Conservation (phyloP, 2,797 vertebrate genomes). For the Arnoldichthys spilopterus region DNA sequence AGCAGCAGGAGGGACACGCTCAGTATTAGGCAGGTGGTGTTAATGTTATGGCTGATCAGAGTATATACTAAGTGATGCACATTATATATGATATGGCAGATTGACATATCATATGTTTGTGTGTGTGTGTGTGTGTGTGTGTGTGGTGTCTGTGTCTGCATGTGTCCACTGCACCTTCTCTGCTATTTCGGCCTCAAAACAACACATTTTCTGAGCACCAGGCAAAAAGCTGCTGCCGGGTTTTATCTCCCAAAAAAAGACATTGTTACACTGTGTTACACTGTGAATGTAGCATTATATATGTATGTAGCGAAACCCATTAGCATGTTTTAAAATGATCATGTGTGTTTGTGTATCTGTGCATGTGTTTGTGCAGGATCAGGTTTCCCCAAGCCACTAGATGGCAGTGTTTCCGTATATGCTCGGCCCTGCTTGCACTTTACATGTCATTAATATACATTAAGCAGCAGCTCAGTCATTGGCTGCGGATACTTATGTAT, state of each 20-base stretch:
- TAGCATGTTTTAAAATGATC: slow-evolving; percentile 1
- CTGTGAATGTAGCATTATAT: not conserved
- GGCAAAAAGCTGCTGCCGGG: not conserved
- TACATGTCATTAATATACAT: slow-evolving; percentile 42
- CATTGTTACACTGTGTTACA: no score
- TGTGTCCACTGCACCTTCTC: not conserved
- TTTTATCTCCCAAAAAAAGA: not conserved
- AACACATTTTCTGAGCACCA: not conserved
- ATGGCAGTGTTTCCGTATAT: slow-evolving; percentile 55
- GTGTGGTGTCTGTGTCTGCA: not conserved
- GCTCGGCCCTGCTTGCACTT: slow-evolving; percentile 10
- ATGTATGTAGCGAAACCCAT: not conserved
- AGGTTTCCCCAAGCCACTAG: slow-evolving; percentile 37
- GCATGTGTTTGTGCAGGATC: not conserved
- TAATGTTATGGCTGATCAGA: no score
- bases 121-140: no score
- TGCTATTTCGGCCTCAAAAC: not conserved
- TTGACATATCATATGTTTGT: no score
- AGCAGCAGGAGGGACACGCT: no score
- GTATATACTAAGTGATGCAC: no score
- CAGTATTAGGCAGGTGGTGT: no score
- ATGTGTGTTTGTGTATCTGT: not conserved
- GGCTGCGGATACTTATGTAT: slow-evolving; percentile 43
- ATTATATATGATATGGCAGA: no score
- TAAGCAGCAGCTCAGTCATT: slow-evolving; percentile 37